phyloP scores from a whole-genome alignment of 2,888 invertebrate species.

The Pardosa pseudoannulata region DNA sequence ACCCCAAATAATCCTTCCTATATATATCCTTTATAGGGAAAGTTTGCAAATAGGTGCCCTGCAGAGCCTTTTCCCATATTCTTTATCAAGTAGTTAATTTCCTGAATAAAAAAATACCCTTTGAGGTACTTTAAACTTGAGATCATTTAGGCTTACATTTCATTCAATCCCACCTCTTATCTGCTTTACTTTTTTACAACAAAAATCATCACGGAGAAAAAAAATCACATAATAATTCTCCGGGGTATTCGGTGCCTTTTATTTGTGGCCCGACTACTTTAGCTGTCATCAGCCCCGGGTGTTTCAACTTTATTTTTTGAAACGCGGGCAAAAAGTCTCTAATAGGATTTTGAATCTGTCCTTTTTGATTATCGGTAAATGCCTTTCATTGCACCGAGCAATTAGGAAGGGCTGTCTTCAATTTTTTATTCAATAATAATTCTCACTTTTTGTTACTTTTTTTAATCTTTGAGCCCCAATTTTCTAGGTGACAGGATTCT shows the following conservation, averaged over 20 bases:
- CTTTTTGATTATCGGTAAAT: conserved; percentile 68
- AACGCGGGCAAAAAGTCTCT: conserved; percentile 29
- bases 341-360: conserved; percentile 70
- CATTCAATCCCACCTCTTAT: not conserved
- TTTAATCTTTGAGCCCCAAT: conserved; percentile 52
- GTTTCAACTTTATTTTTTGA: conserved; percentile 4
- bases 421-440: conserved; percentile 66
- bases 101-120: too few species aligned
- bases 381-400: conserved; percentile 66
- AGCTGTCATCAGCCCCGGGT: conserved; percentile 8
- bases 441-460: conserved; percentile 41
- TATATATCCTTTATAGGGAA: too few species aligned
- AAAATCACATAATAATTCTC: conserved; percentile 1
- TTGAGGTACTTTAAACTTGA: too few species aligned
- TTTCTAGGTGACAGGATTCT: conserved; percentile 70
- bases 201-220: not conserved
- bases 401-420: conserved; percentile 56
- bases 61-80: too few species aligned
- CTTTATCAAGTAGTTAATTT: too few species aligned
- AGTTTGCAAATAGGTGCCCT: too few species aligned
- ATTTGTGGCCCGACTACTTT: conserved; percentile 14
- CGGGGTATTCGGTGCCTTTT: not conserved
- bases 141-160: too few species aligned
- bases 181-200: not conserved
- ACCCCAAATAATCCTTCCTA: too few species aligned